Percentiles rank a stretch among this genome's conserved stretches.
Evolutionary conservation across 2,113 vertebrate genomes (phyloP).

Genomic region (Bolborhynchus lineola): DNA sequence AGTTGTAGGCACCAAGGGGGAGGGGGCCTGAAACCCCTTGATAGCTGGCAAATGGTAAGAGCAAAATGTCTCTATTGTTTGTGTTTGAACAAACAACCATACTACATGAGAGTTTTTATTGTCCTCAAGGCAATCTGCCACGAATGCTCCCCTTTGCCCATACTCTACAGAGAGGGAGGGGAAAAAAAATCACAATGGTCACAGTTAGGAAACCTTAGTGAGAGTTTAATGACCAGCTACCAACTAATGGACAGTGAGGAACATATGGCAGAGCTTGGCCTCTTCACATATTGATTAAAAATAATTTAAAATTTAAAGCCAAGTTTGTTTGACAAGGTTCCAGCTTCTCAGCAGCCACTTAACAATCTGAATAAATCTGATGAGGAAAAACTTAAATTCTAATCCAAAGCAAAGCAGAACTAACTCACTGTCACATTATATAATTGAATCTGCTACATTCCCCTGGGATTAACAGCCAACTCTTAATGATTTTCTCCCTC

Average conservation of each 20-base stretch:
- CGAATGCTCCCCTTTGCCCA: slow-evolving; percentile 54
- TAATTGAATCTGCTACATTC: slow-evolving; percentile 22
- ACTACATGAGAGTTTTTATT: slow-evolving; percentile 79
- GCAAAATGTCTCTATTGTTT: slow-evolving; percentile 78
- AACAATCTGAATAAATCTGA: neutral
- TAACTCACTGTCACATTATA: slow-evolving; percentile 16
- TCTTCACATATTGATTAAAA: slow-evolving; percentile 47
- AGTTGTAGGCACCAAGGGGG: slow-evolving; percentile 73
- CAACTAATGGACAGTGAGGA: slow-evolving; percentile 50
- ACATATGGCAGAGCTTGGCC: slow-evolving; percentile 33
- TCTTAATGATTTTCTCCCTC: neutral
- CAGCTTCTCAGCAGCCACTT: slow-evolving; percentile 16
- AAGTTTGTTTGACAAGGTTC: slow-evolving; percentile 9
- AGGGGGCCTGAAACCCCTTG: slow-evolving; percentile 62
- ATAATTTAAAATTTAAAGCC: slow-evolving; percentile 46
- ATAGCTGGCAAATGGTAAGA: slow-evolving; percentile 72
- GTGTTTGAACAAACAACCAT: slow-evolving; percentile 70
- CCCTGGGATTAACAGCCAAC: neutral
- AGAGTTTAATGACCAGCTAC: slow-evolving; percentile 55
- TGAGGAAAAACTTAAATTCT: slow-evolving; percentile 32
- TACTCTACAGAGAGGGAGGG: slow-evolving; percentile 35
- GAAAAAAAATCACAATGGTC: slow-evolving; percentile 32
- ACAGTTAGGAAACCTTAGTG: slow-evolving; percentile 51
- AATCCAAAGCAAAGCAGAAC: neutral
- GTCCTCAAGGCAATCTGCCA: slow-evolving; percentile 83